Evolutionary conservation across 2,797 vertebrate species (phyloP).

Genomic region (Xiphophorus birchmanni): DNA sequence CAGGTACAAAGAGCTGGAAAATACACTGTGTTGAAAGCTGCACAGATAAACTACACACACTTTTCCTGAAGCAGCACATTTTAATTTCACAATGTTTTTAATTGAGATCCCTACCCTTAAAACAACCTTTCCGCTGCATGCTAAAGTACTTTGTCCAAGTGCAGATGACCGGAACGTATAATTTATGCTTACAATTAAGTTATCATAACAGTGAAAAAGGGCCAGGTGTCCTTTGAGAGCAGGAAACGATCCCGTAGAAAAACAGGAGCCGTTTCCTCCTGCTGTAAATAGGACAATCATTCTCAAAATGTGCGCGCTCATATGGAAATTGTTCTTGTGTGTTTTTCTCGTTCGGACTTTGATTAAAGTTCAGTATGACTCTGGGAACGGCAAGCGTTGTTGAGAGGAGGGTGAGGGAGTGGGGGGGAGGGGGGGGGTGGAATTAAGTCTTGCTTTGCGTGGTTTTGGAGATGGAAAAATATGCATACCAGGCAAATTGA

Average conservation of each 20-base stretch:
- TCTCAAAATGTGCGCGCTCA: slow-evolving; percentile 58
- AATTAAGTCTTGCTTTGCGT: slow-evolving; percentile 64
- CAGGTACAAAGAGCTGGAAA: slow-evolving; percentile 45
- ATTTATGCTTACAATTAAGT: slow-evolving; percentile 75
- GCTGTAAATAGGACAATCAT: slow-evolving; percentile 63
- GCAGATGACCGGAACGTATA: slow-evolving; percentile 52
- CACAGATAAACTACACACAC: slow-evolving; percentile 32
- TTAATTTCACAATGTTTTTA: slow-evolving; percentile 25
- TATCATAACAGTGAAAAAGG: slow-evolving; percentile 73
- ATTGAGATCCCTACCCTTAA: slow-evolving; percentile 32
- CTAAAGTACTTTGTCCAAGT: slow-evolving; percentile 51
- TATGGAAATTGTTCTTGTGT: slow-evolving; percentile 58
- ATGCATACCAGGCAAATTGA: slow-evolving; percentile 66
- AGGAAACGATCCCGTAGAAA: slow-evolving; percentile 58
- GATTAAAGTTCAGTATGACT: slow-evolving; percentile 65
- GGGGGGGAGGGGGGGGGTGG: slow-evolving; percentile 5
- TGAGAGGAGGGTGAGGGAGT: neutral
- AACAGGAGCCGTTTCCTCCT: slow-evolving; percentile 54
- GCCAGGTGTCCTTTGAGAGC: slow-evolving; percentile 69
- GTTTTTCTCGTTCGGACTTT: slow-evolving; percentile 67
- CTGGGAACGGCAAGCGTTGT: slow-evolving; percentile 45
- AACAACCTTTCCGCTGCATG: slow-evolving; percentile 49
- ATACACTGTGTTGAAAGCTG: slow-evolving; percentile 29
- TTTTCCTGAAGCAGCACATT: slow-evolving; percentile 25
- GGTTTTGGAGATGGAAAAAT: slow-evolving; percentile 63